Evolutionary conservation across 1,140 invertebrate genomes (phyloP).

Genomic region (Orussus abietinus): DNA sequence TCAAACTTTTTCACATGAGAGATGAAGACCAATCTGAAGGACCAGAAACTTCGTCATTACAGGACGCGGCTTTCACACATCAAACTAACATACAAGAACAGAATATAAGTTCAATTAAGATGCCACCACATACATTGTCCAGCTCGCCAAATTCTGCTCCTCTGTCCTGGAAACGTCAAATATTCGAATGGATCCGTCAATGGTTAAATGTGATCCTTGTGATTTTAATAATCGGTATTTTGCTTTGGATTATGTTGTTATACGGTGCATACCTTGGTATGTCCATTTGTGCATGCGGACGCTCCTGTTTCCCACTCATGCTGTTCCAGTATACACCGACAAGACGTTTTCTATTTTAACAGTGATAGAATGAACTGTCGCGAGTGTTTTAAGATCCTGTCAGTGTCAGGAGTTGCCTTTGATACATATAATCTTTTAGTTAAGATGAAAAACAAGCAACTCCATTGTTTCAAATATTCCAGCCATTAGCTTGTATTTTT

Average conservation of each 20-base stretch:
- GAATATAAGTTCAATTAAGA: too few species aligned
- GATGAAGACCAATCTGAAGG: constrained; percentile 6
- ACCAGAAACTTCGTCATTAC: constrained; percentile 6
- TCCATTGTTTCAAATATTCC: too few species aligned
- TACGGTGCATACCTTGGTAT: constrained; percentile 16
- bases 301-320: constrained; percentile 10
- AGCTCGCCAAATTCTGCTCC: too few species aligned
- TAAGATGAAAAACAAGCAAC: too few species aligned
- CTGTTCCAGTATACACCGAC: neutral
- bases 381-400: too few species aligned
- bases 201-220: constrained; percentile 3
- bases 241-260: constrained; percentile 12
- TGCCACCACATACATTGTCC: too few species aligned
- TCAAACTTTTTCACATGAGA: constrained; percentile 3
- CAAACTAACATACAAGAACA: too few species aligned
- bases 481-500: too few species aligned
- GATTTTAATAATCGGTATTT: constrained; percentile 7
- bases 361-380: neutral
- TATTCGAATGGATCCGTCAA: neutral
- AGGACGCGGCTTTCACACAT: too few species aligned
- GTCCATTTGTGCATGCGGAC: constrained; percentile 11
- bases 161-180: neutral
- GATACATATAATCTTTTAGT: too few species aligned
- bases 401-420: too few species aligned
- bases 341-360: constrained; percentile 5